A percentile compares a stretch with the other conserved stretches of the same genome.
These are phyloP conservation scores for Callospermophilus lateralis DNA, from an alignment of 2,113 vertebrate species.

Conservation along the genomic window DNA sequence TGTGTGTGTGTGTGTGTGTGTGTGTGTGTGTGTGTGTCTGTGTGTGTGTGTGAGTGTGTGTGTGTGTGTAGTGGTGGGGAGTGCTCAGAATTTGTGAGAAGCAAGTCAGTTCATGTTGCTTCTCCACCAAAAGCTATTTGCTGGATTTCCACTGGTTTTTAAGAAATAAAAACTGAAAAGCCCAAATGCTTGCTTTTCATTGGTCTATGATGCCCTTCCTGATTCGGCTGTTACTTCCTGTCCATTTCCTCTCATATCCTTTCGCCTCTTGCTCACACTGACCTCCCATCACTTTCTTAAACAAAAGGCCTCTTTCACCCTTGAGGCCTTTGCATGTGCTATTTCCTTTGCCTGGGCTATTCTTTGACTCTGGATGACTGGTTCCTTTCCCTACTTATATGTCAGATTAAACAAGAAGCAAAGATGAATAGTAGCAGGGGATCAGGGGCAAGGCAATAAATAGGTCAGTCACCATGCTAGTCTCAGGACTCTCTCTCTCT, in stretches of 20 bases:
- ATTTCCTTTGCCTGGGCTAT: not conserved
- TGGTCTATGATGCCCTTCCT: not conserved
- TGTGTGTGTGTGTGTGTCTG: too few relatives aligned
- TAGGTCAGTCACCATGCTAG: not conserved
- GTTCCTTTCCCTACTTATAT: not conserved
- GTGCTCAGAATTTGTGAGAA: not conserved
- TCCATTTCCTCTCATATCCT: not conserved
- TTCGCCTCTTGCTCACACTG: not conserved
- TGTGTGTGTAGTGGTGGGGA: too few relatives aligned
- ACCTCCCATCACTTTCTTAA: not conserved
- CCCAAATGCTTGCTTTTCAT: not conserved
- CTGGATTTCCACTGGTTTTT: not conserved
- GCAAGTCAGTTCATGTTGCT: not conserved
- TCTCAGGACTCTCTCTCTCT: too few relatives aligned
- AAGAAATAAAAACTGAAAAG: not conserved
- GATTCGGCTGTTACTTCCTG: not conserved
- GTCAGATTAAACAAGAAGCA: not conserved
- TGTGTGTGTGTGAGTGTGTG: too few relatives aligned
- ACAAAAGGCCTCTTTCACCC: not conserved
- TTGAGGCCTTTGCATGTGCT: not conserved
- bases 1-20: not conserved
- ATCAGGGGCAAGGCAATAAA: not conserved
- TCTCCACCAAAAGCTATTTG: not conserved
- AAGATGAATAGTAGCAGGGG: not conserved
- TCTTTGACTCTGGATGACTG: not conserved